Evolutionary conservation across 2,113 vertebrate genomes (phyloP).

Genomic region (Hiodon tergisus): DNA sequence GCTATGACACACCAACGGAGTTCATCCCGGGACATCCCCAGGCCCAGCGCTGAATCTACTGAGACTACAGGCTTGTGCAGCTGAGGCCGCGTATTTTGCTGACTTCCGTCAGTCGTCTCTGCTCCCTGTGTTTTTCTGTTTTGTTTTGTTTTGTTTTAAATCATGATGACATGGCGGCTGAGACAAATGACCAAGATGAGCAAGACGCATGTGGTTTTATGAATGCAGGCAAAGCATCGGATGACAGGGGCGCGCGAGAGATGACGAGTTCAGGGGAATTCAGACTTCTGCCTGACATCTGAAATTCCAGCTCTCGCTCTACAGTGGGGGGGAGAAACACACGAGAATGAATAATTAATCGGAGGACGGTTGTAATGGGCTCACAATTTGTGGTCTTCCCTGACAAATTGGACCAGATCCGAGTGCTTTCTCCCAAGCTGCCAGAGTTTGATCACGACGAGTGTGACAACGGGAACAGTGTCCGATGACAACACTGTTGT

Average conservation of each 20-base stretch:
- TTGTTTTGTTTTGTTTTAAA: not conserved
- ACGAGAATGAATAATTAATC: not conserved
- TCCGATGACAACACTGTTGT: slow-evolving; percentile 3
- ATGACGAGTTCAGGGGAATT: not conserved
- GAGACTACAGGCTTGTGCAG: too few species aligned
- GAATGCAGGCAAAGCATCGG: too few species aligned
- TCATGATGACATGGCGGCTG: too few species aligned
- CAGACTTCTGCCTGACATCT: not conserved
- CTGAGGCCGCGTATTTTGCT: not conserved
- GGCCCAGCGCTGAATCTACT: too few species aligned
- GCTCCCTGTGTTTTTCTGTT: too few species aligned
- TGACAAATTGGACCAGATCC: not conserved
- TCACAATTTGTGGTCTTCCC: slow-evolving; percentile 1
- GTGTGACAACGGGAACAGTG: not conserved
- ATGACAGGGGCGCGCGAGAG: not conserved
- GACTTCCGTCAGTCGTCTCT: not conserved
- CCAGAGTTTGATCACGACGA: too few species aligned
- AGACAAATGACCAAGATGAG: too few species aligned
- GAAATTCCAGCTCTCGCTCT: not conserved
- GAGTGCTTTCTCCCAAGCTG: not conserved
- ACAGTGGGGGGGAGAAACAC: not conserved
- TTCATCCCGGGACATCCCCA: too few species aligned
- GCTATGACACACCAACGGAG: too few species aligned
- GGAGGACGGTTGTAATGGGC: not conserved
- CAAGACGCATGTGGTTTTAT: too few species aligned